phyloP scores from a whole-genome alignment of 2,113 vertebrate genomes.

The Eubucco bourcierii region DNA sequence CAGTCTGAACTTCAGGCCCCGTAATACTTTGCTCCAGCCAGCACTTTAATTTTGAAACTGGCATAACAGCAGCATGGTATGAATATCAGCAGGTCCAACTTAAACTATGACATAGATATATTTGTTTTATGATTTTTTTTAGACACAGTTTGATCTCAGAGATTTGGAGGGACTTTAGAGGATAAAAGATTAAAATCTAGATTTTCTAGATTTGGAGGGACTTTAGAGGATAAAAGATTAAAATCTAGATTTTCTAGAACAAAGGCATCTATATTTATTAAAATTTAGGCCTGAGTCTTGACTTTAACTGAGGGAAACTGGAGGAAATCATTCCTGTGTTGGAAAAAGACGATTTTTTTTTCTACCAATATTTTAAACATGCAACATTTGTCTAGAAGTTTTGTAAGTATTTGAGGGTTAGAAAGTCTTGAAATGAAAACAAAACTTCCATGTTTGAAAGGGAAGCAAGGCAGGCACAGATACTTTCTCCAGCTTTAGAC shows the following conservation, averaged over 20 bases:
- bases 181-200: neutral
- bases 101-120: no score
- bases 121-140: neutral
- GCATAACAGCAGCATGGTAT: no score
- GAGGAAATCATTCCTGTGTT: neutral
- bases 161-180: rapidly evolving
- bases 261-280: neutral
- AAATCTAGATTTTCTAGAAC: neutral
- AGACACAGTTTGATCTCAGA: neutral
- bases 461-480: neutral
- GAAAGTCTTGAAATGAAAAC: neutral
- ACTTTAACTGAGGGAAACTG: neutral
- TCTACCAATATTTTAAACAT: neutral
- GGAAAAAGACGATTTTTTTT: neutral
- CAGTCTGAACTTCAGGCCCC: no score
- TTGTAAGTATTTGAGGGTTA: neutral
- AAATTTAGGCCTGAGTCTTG: neutral
- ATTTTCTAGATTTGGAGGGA: neutral
- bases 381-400: neutral
- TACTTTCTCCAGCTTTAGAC: neutral
- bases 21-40: no score
- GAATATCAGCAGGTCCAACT: no score
- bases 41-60: no score
- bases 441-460: neutral
- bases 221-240: rapidly evolving